A percentile compares a stretch with the other conserved stretches of the same genome.
Conservation (phyloP, 2,797 vertebrate genomes). For the Philypnodon macrostomus region DNA sequence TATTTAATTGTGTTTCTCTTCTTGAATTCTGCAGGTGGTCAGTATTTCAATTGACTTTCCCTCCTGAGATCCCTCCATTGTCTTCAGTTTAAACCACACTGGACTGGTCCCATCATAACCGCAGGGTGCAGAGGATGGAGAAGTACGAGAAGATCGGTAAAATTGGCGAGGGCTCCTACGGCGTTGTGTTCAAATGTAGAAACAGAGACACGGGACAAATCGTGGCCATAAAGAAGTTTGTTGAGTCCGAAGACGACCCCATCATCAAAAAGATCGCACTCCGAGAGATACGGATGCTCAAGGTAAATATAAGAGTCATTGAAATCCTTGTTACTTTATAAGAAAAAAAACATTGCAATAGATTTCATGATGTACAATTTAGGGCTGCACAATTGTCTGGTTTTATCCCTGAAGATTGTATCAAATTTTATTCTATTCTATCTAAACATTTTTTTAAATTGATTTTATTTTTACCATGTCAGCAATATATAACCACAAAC, state of each 20-base stretch:
- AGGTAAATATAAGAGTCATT: slow-evolving; percentile 69
- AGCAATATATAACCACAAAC: too few species aligned
- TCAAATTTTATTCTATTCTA: too few species aligned
- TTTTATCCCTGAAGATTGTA: too few species aligned
- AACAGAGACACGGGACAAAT: slow-evolving; percentile 88
- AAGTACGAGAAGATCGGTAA: slow-evolving; percentile 93
- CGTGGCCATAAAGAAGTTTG: slow-evolving; percentile 94
- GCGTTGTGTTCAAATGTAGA: slow-evolving; percentile 93
- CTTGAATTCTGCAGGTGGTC: slow-evolving; percentile 3
- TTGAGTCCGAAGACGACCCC: slow-evolving; percentile 93
- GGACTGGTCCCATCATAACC: background rate
- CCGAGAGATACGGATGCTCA: slow-evolving; percentile 91
- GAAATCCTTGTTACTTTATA: too few species aligned
- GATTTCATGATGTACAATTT: too few species aligned
- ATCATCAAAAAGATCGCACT: slow-evolving; percentile 91
- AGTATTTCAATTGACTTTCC: background rate
- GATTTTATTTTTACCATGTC: too few species aligned
- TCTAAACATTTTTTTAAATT: too few species aligned
- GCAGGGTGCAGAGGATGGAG: slow-evolving; percentile 77
- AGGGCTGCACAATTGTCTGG: too few species aligned
- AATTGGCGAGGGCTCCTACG: slow-evolving; percentile 93
- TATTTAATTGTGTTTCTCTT: background rate
- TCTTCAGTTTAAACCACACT: background rate
- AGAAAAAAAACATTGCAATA: too few species aligned
- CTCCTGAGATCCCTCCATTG: slow-evolving; percentile 5